These are phyloP conservation scores for Eupeodes luniger DNA, from an alignment of 2,888 invertebrate genomes.

Conservation along the genomic window DNA sequence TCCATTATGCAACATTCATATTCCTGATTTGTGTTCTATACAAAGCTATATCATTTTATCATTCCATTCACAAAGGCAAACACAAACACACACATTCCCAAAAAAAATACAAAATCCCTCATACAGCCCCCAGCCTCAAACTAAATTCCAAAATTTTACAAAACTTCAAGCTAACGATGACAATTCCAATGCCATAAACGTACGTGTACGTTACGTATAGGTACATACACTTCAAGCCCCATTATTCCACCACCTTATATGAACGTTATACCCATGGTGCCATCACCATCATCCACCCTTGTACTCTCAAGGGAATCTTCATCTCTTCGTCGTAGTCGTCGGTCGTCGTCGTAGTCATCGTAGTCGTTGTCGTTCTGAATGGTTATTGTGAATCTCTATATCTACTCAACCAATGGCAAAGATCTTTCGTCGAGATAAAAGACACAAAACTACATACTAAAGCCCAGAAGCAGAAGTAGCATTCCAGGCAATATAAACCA, in stretches of 20 bases:
- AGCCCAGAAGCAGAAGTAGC: constrained; percentile 61
- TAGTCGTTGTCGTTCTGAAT: constrained; percentile 79
- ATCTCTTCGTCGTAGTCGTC: constrained; percentile 74
- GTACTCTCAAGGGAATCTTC: constrained; percentile 79
- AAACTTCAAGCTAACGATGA: constrained; percentile 67
- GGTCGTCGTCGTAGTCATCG: constrained; percentile 69
- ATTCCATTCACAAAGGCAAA: constrained; percentile 51
- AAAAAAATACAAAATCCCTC: not conserved
- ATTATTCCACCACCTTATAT: constrained; percentile 7
- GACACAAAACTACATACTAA: constrained; percentile 68
- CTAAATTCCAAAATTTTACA: constrained; percentile 35
- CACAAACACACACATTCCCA: constrained; percentile 12
- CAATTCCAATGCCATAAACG: constrained; percentile 62
- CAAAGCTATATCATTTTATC: constrained; percentile 57
- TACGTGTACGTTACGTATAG: not conserved
- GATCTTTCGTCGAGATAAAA: constrained; percentile 77
- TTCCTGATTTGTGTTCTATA: constrained; percentile 49
- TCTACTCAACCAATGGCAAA: constrained; percentile 78
- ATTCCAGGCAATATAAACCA: constrained; percentile 44
- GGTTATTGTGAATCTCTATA: constrained; percentile 74
- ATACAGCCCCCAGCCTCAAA: not conserved
- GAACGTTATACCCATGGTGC: not conserved
- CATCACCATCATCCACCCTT: constrained; percentile 13
- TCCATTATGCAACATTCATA: constrained; percentile 61
- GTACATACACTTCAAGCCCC: constrained; percentile 24